phyloP scores from a whole-genome alignment of 2,888 invertebrate genomes.

The Platycheirus rosarum region DNA sequence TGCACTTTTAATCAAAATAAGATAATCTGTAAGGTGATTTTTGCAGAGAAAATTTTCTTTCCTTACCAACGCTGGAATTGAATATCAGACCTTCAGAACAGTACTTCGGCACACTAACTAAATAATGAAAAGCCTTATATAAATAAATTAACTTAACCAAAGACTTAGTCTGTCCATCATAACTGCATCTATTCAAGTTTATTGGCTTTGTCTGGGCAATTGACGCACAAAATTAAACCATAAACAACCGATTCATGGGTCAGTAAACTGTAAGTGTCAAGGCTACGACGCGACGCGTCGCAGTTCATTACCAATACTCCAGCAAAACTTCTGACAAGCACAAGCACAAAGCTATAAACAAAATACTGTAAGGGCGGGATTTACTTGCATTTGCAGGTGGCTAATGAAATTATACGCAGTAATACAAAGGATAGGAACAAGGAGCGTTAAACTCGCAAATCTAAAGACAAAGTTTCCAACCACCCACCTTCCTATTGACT shows the following conservation, averaged over 20 bases:
- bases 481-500: not conserved
- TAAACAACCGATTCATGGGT: slow-evolving; percentile 47
- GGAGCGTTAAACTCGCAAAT: slow-evolving; percentile 1
- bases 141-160: not conserved
- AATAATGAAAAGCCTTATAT: not conserved
- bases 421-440: not conserved
- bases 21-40: too few relatives aligned
- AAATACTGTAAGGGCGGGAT: slow-evolving; percentile 5
- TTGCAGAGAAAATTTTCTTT: too few relatives aligned
- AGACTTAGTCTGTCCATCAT: slow-evolving; percentile 1
- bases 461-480: slow-evolving; percentile 26
- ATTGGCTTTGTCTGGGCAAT: slow-evolving; percentile 44
- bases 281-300: slow-evolving; percentile 23
- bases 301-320: slow-evolving; percentile 11
- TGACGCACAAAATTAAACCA: slow-evolving; percentile 36
- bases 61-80: too few relatives aligned
- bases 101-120: too few relatives aligned
- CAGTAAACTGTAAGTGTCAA: slow-evolving; percentile 66
- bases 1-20: too few relatives aligned
- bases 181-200: slow-evolving; percentile 27
- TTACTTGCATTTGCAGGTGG: slow-evolving; percentile 33
- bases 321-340: not conserved
- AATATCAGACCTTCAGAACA: too few relatives aligned
- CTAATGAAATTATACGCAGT: slow-evolving; percentile 51
- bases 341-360: slow-evolving; percentile 4